Conservation (phyloP, 2,113 vertebrate genomes). For the Rhinopithecus roxellana region DNA sequence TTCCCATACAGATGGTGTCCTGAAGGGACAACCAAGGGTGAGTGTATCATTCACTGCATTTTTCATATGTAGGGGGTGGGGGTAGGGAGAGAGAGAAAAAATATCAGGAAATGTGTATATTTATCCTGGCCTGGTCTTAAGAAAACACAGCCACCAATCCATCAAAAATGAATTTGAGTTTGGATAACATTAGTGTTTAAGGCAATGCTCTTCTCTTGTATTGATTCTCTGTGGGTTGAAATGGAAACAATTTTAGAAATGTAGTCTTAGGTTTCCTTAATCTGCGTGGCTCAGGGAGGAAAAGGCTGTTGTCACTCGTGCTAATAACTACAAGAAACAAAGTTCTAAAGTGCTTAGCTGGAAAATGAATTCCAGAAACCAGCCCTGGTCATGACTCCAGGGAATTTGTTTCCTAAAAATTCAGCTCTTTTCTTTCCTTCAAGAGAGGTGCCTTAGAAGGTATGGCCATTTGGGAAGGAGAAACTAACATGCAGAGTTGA, state of each 20-base stretch:
- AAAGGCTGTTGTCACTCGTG: constrained; percentile 80
- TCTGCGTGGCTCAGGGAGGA: constrained; percentile 79
- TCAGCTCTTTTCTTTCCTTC: constrained; percentile 55
- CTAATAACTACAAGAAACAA: constrained; percentile 78
- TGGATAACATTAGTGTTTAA: constrained; percentile 86
- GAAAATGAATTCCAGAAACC: constrained; percentile 76
- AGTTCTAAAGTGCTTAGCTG: constrained; percentile 76
- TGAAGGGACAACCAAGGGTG: background rate
- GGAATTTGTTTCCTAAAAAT: constrained; percentile 72
- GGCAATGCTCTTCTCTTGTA: constrained; percentile 83
- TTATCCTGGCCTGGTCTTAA: constrained; percentile 84
- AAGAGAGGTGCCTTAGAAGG: constrained; percentile 46
- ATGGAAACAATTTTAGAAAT: constrained; percentile 88
- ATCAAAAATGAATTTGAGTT: constrained; percentile 87
- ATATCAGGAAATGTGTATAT: constrained; percentile 72
- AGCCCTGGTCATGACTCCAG: constrained; percentile 58
- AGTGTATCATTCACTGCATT: background rate
- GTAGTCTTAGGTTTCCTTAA: constrained; percentile 85
- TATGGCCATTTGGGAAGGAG: constrained; percentile 41
- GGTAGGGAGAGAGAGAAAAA: constrained; percentile 54
- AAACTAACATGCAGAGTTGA: background rate
- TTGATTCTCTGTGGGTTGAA: constrained; percentile 87
- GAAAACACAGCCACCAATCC: constrained; percentile 84
- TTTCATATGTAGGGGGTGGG: constrained; percentile 26
- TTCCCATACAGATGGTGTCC: constrained; percentile 1